These are phyloP conservation scores for Tangara arthus DNA, from an alignment of 2,797 vertebrate species.

Conservation along the genomic window DNA sequence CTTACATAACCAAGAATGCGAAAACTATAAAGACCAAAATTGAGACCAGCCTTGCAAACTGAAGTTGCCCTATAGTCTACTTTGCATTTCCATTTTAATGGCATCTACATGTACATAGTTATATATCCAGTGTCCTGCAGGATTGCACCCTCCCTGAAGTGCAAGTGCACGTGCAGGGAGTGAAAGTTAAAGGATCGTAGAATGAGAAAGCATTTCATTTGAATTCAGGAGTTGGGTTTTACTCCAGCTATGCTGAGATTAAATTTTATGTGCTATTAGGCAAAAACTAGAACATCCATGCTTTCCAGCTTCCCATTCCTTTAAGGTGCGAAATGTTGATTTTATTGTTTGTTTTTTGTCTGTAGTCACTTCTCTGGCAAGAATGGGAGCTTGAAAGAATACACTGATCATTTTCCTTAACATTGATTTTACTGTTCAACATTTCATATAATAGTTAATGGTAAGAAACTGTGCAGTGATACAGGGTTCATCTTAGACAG, in stretches of 20 bases:
- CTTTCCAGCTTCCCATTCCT: background rate
- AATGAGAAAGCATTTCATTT: background rate
- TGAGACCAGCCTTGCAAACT: background rate
- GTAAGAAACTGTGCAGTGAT: background rate
- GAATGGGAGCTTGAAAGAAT: background rate
- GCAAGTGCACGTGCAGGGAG: background rate
- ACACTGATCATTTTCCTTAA: background rate
- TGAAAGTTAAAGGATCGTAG: background rate
- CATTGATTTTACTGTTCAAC: background rate
- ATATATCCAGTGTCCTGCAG: background rate
- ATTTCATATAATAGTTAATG: background rate
- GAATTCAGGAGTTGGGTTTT: background rate
- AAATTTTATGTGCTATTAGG: background rate
- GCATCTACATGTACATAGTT: background rate
- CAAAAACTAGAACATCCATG: fast-evolving
- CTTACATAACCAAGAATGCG: fast-evolving
- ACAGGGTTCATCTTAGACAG: background rate
- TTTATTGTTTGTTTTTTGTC: background rate
- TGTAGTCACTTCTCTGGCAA: background rate
- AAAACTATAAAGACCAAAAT: background rate
- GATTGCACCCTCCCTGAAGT: background rate
- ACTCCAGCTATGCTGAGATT: background rate
- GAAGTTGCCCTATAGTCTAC: background rate
- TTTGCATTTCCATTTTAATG: background rate
- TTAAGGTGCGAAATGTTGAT: background rate